Base-by-base conservation (phyloP, 2,113 vertebrate species). In the Origma solitaria region DNA sequence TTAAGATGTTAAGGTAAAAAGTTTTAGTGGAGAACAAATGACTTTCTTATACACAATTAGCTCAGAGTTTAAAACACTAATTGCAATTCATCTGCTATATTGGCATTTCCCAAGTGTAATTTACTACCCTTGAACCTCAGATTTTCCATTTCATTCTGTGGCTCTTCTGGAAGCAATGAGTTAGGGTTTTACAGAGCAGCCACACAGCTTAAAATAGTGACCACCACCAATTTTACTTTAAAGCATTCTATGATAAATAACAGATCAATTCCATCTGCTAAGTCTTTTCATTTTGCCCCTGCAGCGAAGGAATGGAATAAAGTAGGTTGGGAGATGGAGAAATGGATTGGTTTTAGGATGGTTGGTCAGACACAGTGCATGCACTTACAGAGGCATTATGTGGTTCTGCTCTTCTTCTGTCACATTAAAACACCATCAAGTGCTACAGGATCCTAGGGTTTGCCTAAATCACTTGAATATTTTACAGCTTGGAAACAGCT, bases 301-400 rank as follows among this genome's bases (percentile, higher is more conserved):
- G 22, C 37, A 68, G 19, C 25, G 65, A 28, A 80, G 7, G 4
- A 51, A 47, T 15, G 18, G 37, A 30, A 20, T 53, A 54, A 44
- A 91, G 57, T 31, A 82, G 25, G 5, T 1, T 44, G 54, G 24
- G 54, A 60, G 20, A 40, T 7, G 21, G 44, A 82, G 37, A 58
- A 13, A 5, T 8, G 17, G 24, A 4, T 2, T 40, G 22, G 5
- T 20, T 75, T 86, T 53, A 13, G 35, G 14, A 20, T 35, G 40
- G 33, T 15, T 51, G 38, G 17, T 31, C 35, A 30, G 71, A n/a
- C 6, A 24, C 0, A 21, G 6, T 1, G 11, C 2, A 4, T 7
- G 9, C 28, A 7, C 11, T 40, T 40, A 9, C 6, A 66, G n/a
- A 4, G 31, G 15, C 47, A 35, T 25, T 9, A 23, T 1, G 0